Evolutionary conservation across 2,888 invertebrate species (phyloP).

Genomic region (Andricus curvator): DNA sequence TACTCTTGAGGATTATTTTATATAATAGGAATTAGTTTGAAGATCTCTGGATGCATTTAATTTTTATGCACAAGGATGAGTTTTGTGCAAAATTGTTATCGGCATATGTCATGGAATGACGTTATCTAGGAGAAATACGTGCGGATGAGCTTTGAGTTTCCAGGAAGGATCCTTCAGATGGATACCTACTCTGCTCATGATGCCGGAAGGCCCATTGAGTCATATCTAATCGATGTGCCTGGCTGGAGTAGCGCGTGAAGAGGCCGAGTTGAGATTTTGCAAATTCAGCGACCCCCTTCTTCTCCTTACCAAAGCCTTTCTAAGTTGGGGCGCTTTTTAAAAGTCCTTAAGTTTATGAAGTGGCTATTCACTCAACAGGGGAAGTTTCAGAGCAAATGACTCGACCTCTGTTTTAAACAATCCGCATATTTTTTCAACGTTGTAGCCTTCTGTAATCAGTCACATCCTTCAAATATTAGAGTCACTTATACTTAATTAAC

Average conservation of each 20-base stretch:
- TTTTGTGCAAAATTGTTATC: slow-evolving; percentile 11
- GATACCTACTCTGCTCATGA: slow-evolving; percentile 15
- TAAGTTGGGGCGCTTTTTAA: slow-evolving; percentile 12
- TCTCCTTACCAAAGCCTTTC: slow-evolving; percentile 13
- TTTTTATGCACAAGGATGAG: not conserved
- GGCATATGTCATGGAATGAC: not conserved
- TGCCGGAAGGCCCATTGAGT: slow-evolving; percentile 42
- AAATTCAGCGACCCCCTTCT: slow-evolving; percentile 43
- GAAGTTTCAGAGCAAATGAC: not conserved
- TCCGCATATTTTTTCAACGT: not conserved
- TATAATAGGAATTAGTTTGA: not conserved
- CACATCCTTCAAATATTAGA: not conserved
- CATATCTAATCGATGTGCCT: slow-evolving; percentile 43
- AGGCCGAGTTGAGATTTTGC: slow-evolving; percentile 42
- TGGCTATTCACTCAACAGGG: slow-evolving; percentile 11
- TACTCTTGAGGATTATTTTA: not conserved
- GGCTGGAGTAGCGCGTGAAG: slow-evolving; percentile 32
- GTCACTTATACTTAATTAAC: not conserved
- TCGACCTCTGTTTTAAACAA: not conserved
- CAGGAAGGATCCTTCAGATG: not conserved
- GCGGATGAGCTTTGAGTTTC: slow-evolving; percentile 6
- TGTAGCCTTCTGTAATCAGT: not conserved
- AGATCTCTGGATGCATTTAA: not conserved
- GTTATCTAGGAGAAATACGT: not conserved
- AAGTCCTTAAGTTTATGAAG: slow-evolving; percentile 23